Conservation (phyloP, 1,140 invertebrate species). For the Araneus ventricosus region DNA sequence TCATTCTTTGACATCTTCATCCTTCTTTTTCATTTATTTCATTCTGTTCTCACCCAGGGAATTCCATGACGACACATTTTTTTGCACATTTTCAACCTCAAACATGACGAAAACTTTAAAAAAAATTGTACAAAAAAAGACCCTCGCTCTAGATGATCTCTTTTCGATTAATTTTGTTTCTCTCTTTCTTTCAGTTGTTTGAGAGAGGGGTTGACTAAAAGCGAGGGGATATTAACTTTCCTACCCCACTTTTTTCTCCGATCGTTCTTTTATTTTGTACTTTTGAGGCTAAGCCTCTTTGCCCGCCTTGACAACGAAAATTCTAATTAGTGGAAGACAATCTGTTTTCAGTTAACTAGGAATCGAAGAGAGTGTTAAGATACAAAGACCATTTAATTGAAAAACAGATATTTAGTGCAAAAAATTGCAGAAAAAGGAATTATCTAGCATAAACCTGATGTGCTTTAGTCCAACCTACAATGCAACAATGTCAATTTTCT, state of each 20-base stretch:
- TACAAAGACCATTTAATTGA: slow-evolving; percentile 11
- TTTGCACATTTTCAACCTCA: background rate
- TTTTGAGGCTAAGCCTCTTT: slow-evolving; percentile 45
- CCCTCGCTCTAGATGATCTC: slow-evolving; percentile 3
- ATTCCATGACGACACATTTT: background rate
- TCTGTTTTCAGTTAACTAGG: slow-evolving; percentile 53
- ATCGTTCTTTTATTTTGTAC: background rate
- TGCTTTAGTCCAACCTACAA: too few relatives aligned
- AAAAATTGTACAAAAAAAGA: background rate
- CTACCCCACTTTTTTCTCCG: background rate
- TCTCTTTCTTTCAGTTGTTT: slow-evolving; percentile 10
- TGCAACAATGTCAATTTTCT: too few relatives aligned
- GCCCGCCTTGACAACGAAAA: slow-evolving; percentile 28
- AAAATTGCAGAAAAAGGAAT: background rate
- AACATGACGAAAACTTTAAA: background rate
- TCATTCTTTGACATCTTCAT: slow-evolving; percentile 21
- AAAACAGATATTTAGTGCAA: background rate
- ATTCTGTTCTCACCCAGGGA: slow-evolving; percentile 11
- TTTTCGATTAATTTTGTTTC: slow-evolving; percentile 56
- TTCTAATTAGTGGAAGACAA: slow-evolving; percentile 64
- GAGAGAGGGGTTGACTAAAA: background rate
- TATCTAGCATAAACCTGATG: background rate
- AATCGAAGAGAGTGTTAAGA: slow-evolving; percentile 18
- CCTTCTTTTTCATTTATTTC: background rate
- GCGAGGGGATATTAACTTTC: background rate